Evolutionary conservation across 2,113 vertebrate species (phyloP).

Genomic region (Amia ocellicauda): DNA sequence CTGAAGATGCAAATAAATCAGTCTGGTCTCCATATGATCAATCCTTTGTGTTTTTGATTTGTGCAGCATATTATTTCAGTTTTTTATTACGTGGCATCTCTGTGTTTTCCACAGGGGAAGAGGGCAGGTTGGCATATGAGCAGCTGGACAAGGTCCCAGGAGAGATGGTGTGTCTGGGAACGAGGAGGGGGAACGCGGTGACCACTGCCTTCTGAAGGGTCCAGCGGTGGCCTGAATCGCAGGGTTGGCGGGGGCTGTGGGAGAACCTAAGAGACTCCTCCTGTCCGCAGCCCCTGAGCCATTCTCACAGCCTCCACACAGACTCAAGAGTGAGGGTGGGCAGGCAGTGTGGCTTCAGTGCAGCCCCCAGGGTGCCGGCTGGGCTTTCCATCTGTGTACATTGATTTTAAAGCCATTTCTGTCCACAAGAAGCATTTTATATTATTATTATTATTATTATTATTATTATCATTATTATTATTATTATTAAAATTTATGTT

Average conservation of each 20-base stretch:
- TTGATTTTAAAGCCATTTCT: conserved; percentile 24
- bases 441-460: conserved; percentile 12
- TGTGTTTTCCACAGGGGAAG: conserved; percentile 73
- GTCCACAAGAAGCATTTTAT: conserved; percentile 13
- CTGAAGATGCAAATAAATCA: too few species aligned
- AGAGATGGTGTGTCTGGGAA: conserved; percentile 70
- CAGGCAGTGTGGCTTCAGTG: conserved; percentile 11
- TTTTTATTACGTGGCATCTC: too few species aligned
- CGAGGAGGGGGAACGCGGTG: conserved; percentile 71
- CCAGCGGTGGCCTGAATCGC: not conserved
- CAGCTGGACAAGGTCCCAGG: conserved; percentile 83
- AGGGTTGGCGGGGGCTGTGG: conserved; percentile 8
- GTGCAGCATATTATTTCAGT: too few species aligned
- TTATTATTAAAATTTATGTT: conserved; percentile 27
- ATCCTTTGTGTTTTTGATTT: too few species aligned
- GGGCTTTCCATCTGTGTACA: conserved; percentile 16
- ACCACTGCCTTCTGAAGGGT: conserved; percentile 76
- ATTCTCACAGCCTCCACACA: conserved; percentile 25
- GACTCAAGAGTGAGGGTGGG: conserved; percentile 4
- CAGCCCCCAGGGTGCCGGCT: not conserved
- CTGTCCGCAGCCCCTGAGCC: not conserved
- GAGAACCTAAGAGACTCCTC: not conserved
- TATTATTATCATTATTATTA: conserved; percentile 10
- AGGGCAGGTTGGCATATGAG: conserved; percentile 87
- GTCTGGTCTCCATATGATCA: too few species aligned